These are phyloP conservation scores for Hedychridium roseum DNA, from an alignment of 2,888 invertebrate species.

Conservation along the genomic window DNA sequence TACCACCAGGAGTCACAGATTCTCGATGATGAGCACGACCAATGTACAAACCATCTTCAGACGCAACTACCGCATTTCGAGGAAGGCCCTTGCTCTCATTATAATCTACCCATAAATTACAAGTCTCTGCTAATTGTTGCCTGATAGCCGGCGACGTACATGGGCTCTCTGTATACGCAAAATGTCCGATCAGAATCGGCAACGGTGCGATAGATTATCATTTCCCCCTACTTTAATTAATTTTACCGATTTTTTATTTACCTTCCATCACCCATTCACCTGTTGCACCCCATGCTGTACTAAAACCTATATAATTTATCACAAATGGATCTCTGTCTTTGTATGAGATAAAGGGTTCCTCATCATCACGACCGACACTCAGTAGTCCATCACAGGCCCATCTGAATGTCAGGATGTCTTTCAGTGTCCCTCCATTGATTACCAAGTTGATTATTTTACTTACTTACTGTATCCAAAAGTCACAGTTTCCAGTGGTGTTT, in stretches of 20 bases:
- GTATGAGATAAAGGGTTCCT: conserved; percentile 37
- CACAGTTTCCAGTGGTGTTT: conserved; percentile 27
- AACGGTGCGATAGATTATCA: not conserved
- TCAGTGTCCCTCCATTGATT: too few species aligned
- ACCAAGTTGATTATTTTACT: not conserved
- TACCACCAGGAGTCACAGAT: conserved; percentile 42
- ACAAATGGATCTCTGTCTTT: conserved; percentile 44
- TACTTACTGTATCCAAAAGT: conserved; percentile 45
- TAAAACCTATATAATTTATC: conserved; percentile 47
- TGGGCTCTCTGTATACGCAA: conserved; percentile 27
- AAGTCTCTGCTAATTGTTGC: conserved; percentile 42
- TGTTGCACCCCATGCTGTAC: conserved; percentile 46
- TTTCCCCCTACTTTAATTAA: not conserved
- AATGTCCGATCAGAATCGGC: not conserved
- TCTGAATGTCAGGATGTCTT: too few species aligned
- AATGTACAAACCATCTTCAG: conserved; percentile 44
- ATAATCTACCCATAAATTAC: conserved; percentile 43
- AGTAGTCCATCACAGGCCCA: conserved; percentile 46
- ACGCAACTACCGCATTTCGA: conserved; percentile 37
- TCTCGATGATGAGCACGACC: conserved; percentile 41
- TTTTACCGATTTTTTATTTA: conserved; percentile 12
- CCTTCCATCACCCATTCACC: conserved; percentile 48
- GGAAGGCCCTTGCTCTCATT: conserved; percentile 39
- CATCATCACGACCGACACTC: conserved; percentile 30
- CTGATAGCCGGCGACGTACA: conserved; percentile 38